Conservation (phyloP, 2,888 invertebrate species). For the Morpho helenor region DNA sequence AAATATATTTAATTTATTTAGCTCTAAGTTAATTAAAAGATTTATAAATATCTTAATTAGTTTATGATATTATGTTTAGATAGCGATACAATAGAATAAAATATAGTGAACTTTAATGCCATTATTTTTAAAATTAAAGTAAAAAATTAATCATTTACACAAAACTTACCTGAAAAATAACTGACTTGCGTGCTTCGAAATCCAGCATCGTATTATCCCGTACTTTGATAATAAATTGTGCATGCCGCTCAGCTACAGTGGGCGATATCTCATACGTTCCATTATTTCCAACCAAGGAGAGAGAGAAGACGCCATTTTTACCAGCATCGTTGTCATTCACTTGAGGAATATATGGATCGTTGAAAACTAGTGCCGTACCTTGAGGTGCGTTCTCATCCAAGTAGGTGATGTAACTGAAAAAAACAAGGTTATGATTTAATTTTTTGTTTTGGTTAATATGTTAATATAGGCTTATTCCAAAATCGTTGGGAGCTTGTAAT, state of each 20-base stretch:
- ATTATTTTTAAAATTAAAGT: no score
- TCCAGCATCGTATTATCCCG: constrained; percentile 90
- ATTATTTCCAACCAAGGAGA: constrained; percentile 88
- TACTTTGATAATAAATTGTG: constrained; percentile 90
- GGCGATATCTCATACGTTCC: constrained; percentile 94
- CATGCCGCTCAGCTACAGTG: constrained; percentile 87
- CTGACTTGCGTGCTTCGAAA: constrained; percentile 88
- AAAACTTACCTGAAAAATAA: constrained; percentile 83
- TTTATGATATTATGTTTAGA: no score
- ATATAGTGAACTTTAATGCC: no score
- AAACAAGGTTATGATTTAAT: neutral
- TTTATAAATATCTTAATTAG: no score
- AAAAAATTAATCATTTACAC: constrained; percentile 2
- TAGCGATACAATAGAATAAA: no score
- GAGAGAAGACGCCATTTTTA: constrained; percentile 90
- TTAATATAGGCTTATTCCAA: neutral
- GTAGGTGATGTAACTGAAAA: constrained; percentile 84
- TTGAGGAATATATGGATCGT: constrained; percentile 84
- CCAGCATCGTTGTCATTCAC: constrained; percentile 89
- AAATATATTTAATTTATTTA: no score
- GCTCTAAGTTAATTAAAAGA: no score
- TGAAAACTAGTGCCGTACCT: constrained; percentile 86
- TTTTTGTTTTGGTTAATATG: neutral
- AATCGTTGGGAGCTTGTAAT: no score
- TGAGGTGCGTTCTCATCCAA: constrained; percentile 90